Evolutionary conservation across 2,888 invertebrate genomes (phyloP), one percentile per base, ranked within the genome.

Genomic region (Leptothorax acervorum): DNA sequence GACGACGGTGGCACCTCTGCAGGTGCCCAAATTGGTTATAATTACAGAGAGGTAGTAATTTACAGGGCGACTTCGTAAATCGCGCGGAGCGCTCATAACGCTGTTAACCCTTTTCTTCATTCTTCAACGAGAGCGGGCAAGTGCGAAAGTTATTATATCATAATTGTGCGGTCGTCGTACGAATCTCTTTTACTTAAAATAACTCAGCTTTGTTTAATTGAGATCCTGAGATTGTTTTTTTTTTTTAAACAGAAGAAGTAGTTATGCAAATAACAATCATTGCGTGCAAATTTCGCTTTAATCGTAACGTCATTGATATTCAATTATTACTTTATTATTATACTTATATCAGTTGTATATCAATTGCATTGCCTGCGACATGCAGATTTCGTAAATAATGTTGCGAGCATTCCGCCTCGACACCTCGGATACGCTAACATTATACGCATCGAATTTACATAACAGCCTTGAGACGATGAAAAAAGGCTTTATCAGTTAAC

Each of bases 11-110:
- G 66, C 65, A 78, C 53, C 57, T 68, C 79, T 71, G 74, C 71
- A 62, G 65, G 51, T 71, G 71, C 85, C 76, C 53, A 86, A 90
- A 88, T 89, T 86, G 83, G 51, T 82, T 62, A 11, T 62, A 88
- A 90, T 90, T 89, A 86, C 83, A 71, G 53, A 70, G 84, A 74
- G 79, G 66, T 76, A 35, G 83, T 81, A 85, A 87, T 89, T 87
- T 89, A 65, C 76, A n/a, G 2, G 31, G 28, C 35, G 45, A 6
- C 18, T 15, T n/a, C 23, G 12, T 53, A 57, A 79, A 11, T 35
- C 48, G n/a, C 45, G 23, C 12, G 18, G 35, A n/a, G 9, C 12
- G 23, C 12, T 62, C 11, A 35, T n/a, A 45, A 39, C 23, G 18
- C 60, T 28, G 18, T 79, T 28, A 73, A 81, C 5, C 5, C 8